Evolutionary conservation across 2,113 vertebrate species (phyloP).

Genomic region (Argyrosomus japonicus): DNA sequence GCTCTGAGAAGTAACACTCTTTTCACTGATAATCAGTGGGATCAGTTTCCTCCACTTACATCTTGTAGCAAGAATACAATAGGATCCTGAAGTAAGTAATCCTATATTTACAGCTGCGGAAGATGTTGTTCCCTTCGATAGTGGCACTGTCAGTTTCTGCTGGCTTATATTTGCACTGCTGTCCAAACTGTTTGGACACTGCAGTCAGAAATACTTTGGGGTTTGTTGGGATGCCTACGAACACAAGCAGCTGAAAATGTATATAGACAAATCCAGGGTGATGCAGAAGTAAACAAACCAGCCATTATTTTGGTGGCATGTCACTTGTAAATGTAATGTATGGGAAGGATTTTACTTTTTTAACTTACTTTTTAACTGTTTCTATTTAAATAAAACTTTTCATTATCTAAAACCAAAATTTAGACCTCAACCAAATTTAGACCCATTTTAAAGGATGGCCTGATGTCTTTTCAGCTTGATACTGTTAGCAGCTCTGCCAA

Average conservation of each 20-base stretch:
- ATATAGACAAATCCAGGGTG: background rate
- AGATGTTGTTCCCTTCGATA: constrained; percentile 16
- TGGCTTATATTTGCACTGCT: constrained; percentile 29
- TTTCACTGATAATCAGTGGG: constrained; percentile 57
- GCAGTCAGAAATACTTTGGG: constrained; percentile 29
- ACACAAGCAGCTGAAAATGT: constrained; percentile 16
- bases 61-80: constrained; percentile 41
- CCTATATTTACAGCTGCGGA: constrained; percentile 31
- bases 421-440: background rate
- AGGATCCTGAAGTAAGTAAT: constrained; percentile 34
- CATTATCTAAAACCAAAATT: background rate
- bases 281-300: background rate
- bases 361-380: background rate
- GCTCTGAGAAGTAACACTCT: constrained; percentile 30
- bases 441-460: background rate
- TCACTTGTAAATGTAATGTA: background rate
- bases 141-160: constrained; percentile 34
- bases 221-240: constrained; percentile 23
- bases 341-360: background rate
- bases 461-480: background rate
- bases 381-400: background rate
- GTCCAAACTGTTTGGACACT: constrained; percentile 15
- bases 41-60: constrained; percentile 52
- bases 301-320: background rate
- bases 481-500: background rate